Conservation (phyloP, 2,113 vertebrate genomes). For the Gobio gobio region DNA sequence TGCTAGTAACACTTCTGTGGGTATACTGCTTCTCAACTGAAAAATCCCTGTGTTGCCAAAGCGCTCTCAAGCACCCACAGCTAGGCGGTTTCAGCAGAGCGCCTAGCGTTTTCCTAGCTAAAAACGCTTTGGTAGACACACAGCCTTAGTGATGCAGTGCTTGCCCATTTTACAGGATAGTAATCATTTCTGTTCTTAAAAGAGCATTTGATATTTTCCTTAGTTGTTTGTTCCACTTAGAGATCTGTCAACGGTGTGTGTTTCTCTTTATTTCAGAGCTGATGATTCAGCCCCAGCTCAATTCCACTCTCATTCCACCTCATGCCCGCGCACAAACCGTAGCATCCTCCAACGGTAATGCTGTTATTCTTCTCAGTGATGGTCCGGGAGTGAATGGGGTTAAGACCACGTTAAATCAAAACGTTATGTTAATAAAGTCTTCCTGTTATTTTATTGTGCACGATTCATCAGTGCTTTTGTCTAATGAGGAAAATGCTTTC, state of each 20-base stretch:
- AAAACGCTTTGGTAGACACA: too few relatives aligned
- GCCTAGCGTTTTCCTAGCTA: too few relatives aligned
- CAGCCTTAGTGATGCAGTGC: background rate
- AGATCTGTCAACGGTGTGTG: slow-evolving; percentile 5
- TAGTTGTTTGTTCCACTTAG: background rate
- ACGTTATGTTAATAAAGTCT: background rate
- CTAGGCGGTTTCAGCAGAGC: too few relatives aligned
- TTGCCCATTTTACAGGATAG: background rate
- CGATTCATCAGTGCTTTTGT: background rate
- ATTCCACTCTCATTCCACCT: slow-evolving; percentile 93
- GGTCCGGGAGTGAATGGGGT: background rate
- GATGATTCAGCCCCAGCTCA: slow-evolving; percentile 94
- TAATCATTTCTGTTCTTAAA: background rate
- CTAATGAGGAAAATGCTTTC: background rate
- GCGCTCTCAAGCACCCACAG: too few relatives aligned
- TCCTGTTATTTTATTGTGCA: background rate
- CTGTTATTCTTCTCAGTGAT: slow-evolving; percentile 15
- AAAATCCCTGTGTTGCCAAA: too few relatives aligned
- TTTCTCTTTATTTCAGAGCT: slow-evolving; percentile 80
- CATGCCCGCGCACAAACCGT: slow-evolving; percentile 91
- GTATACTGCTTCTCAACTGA: too few relatives aligned
- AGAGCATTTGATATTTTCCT: slow-evolving; percentile 15
- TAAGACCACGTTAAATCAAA: slow-evolving; percentile 1
- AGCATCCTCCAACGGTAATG: slow-evolving; percentile 83
- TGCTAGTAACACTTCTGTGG: too few relatives aligned